Evolutionary conservation across 92 coral and sea anemone species (phyloP), one percentile per base, ranked within the genome.

Genomic region (Metridium senile): DNA sequence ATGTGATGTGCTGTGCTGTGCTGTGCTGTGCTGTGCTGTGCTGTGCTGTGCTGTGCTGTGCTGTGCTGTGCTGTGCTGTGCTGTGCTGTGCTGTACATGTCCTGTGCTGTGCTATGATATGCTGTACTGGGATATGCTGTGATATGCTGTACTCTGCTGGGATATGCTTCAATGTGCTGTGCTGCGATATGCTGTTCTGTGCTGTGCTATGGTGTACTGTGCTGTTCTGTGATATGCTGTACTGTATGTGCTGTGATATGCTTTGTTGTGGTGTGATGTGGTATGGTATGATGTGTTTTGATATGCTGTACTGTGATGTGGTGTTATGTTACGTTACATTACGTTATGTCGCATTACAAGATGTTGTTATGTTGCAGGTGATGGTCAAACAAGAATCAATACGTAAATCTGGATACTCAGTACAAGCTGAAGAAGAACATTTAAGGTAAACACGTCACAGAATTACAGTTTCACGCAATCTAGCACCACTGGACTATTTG

Each of bases 371-470:
- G n/a, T n/a, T 39, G 49, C 49, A 94, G 99, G 89, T 95, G 20
- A 92, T 92, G 89, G 85, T 90, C 26, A 95, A 89, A 66, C 97
- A 95, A 67, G 99, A 95, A 70, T 90, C 93, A 0, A 72, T 89
- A 31, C 80, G 97, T 32, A 95, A 95, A 84, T 84, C 87, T 82
- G 99, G 97, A 18, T 95, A 93, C 76, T 95, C 99, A 0, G 97
- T 95, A 9, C 99, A 95, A 67, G 93, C 82, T 3, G 93, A 92
- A 69, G 99, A 95, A 63, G 99, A 95, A 70, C 97, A 92, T 52
- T 88, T 95, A 28, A 93, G 98, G 98, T 94, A 46, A 58, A 26
- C 26, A 26, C 56, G 22, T 30, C 2, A 58, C 31, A 28, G 73
- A 54, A 43, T 68, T 33, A 30, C 27, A 45, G 51, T 7, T n/a